Base-by-base conservation (phyloP, 2,888 invertebrate species). In the Deilephila elpenor region DNA sequence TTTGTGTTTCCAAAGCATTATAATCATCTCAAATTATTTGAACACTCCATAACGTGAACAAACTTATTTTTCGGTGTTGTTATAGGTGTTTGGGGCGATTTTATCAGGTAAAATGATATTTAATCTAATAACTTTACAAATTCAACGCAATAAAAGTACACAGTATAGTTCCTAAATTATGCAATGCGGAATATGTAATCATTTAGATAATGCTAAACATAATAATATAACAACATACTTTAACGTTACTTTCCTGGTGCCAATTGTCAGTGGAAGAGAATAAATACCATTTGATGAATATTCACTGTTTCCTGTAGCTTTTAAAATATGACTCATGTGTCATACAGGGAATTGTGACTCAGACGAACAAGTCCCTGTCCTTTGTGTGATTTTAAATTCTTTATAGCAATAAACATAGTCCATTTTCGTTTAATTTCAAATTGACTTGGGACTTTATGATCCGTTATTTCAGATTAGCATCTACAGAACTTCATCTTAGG, bases 261-360 rank as follows among this genome's bases (percentile, higher is more conserved):
- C 6, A 67, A 25, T 51, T 25, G 51, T 51, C 5, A 25, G 14
- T 51, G 44, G 17, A 56, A 25, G 7, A 67, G 25, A 25, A 67
- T 51, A 56, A 56, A 56, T 56, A 17, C 56, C 44, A 34, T 62
- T 32, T 34, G 44, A 51, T 17, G 14, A 5, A 44, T 51, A 67
- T 67, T 67, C 51, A 67, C 14, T 67, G 67, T 67, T 67, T 67
- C 67, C 67, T 67, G 67, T 25, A 34, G 25, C 14, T 5, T 51
- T 51, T 51, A 51, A 25, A 64, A 19, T 44, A 67, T 67, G 67
- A 67, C 67, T 67, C 67, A 67, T 25, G 6, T 67, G 8, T 64
- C 25, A 44, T 14, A 44, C 25, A 25, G 25, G 44, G 67, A 51
- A 44, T 5, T 20, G 44, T 67, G 67, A 67, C 67, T 67, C 44